A percentile compares a stretch with the other conserved stretches of the same genome.
Evolutionary conservation across 2,797 vertebrate species (phyloP).

Genomic region (Dryobates pubescens): DNA sequence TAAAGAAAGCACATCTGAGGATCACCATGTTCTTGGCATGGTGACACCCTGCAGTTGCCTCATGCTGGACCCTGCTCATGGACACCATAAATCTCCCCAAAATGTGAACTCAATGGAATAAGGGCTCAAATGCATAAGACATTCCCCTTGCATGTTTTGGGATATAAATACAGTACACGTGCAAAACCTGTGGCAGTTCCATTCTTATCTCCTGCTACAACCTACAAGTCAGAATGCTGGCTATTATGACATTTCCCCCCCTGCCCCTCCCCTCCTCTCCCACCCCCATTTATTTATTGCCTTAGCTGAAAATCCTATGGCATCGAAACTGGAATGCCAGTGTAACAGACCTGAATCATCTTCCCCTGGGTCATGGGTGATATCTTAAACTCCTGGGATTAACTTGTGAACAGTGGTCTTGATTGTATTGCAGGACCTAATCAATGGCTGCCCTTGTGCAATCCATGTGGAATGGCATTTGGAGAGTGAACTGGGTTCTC

Average conservation of each 20-base stretch:
- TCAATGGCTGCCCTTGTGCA: background rate
- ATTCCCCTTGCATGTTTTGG: background rate
- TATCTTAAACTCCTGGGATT: background rate
- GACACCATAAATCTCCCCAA: background rate
- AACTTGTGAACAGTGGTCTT: background rate
- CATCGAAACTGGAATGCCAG: background rate
- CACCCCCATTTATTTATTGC: background rate
- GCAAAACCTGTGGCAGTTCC: background rate
- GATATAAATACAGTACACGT: accelerated
- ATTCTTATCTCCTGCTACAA: background rate
- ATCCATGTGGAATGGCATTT: background rate
- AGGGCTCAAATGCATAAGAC: background rate
- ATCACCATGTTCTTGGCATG: background rate
- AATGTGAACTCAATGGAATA: accelerated
- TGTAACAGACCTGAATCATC: background rate
- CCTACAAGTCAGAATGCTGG: background rate
- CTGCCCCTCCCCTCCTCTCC: too few relatives aligned
- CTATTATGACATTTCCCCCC: too few relatives aligned
- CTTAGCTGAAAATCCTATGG: background rate
- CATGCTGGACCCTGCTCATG: background rate
- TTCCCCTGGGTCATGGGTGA: accelerated
- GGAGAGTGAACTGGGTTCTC: background rate
- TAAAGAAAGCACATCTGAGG: background rate
- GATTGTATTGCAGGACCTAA: background rate
- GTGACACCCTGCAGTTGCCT: background rate